Percentiles rank a stretch among this genome's conserved stretches.
phyloP scores from a whole-genome alignment of 2,888 invertebrate species.

The Plebejus anna region DNA sequence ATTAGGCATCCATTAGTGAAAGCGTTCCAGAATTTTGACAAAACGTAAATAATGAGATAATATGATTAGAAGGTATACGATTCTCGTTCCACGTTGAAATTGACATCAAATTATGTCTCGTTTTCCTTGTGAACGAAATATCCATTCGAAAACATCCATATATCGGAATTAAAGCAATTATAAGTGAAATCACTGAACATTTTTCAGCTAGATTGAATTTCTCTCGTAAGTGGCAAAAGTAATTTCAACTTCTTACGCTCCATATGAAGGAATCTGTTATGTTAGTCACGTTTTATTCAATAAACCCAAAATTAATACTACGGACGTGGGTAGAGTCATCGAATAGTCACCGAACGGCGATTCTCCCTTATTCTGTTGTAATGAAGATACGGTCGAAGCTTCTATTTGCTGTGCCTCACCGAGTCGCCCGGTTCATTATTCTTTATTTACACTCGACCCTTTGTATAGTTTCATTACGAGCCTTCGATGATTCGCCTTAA shows the following conservation, averaged over 20 bases:
- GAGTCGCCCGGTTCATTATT: slow-evolving; percentile 28
- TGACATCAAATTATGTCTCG: neutral
- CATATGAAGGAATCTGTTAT: slow-evolving; percentile 58
- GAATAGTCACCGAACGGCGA: slow-evolving; percentile 52
- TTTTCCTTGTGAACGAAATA: neutral
- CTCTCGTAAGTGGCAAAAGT: slow-evolving; percentile 18
- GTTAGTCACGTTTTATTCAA: slow-evolving; percentile 73
- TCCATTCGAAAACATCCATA: neutral
- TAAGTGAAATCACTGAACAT: neutral
- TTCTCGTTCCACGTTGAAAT: neutral
- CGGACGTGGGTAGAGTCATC: slow-evolving; percentile 56
- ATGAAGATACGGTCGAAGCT: slow-evolving; percentile 49
- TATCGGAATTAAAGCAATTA: neutral
- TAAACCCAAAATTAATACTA: slow-evolving; percentile 74
- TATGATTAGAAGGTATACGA: neutral
- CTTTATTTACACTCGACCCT: slow-evolving; percentile 31
- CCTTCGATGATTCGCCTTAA: neutral
- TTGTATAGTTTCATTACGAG: slow-evolving; percentile 22
- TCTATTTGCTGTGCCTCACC: slow-evolving; percentile 31
- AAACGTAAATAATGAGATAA: neutral
- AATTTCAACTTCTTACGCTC: slow-evolving; percentile 44
- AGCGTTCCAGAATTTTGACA: neutral
- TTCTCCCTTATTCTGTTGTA: slow-evolving; percentile 55
- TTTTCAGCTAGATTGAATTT: neutral
- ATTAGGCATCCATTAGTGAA: no score